A percentile compares a stretch with the other conserved stretches of the same genome.
These are phyloP conservation scores for Thermophis baileyi DNA, from an alignment of 2,113 vertebrate species.

Conservation along the genomic window DNA sequence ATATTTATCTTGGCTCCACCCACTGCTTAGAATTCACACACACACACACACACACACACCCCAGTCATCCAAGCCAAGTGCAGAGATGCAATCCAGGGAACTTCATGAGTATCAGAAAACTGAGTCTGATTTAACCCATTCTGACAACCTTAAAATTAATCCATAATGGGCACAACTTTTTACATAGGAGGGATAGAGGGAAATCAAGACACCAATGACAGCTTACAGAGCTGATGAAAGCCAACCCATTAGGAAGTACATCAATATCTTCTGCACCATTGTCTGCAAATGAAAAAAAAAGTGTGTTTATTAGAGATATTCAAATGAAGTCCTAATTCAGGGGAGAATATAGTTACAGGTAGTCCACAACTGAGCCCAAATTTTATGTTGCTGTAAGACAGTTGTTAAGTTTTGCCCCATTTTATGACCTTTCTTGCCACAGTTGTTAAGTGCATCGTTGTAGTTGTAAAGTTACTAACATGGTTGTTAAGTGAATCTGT, in stretches of 20 bases:
- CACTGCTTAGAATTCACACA: neutral
- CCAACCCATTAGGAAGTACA: conserved; percentile 75
- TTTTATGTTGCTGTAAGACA: neutral
- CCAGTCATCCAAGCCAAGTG: neutral
- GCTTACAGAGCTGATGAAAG: conserved; percentile 79
- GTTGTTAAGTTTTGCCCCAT: neutral
- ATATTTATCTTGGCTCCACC: neutral
- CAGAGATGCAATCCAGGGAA: neutral
- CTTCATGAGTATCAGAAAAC: neutral
- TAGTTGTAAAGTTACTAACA: neutral
- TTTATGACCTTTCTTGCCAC: neutral
- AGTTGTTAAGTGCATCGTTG: neutral
- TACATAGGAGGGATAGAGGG: fast-evolving
- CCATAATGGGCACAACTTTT: neutral
- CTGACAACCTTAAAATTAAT: neutral
- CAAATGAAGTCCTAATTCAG: neutral
- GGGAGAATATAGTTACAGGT: neutral
- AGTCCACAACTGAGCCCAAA: neutral
- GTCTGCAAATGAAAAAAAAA: conserved; percentile 63
- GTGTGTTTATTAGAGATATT: neutral
- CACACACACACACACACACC: no score
- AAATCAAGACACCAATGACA: neutral
- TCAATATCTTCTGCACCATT: conserved; percentile 77
- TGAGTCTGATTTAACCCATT: neutral
- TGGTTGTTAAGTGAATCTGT: neutral